Base-by-base conservation (phyloP, 1,140 invertebrate genomes). In the Aphidius gifuensis region DNA sequence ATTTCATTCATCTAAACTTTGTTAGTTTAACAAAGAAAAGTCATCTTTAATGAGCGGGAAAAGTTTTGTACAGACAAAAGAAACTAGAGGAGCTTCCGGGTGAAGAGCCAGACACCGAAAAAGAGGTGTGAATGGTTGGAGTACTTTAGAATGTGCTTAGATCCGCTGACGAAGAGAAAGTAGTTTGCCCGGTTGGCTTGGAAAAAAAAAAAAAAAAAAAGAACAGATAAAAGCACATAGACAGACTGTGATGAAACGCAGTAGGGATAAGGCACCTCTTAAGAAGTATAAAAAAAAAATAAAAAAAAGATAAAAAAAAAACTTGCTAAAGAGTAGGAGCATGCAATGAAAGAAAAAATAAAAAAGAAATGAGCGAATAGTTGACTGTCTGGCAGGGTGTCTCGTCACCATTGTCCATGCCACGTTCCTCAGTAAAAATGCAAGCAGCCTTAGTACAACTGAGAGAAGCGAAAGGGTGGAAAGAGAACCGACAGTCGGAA, bases 381-480 rank as follows among this genome's bases (percentile, higher is more conserved):
- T 56, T 44, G 53, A 53, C 47, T 48, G 62, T 64, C 62, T 64
- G 53, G 62, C 57, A 21, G 57, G 62, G 49, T 49, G 62, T 64
- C 62, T 64, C 55, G 62, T 59, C 62, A 21, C 39, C 48, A 64
- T 64, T 64, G 62, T 63, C 61, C 55, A 39, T n/a, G 50, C 50
- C 42, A 49, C 46, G 50, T 39, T 39, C 60, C 44, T 47, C 44
- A 40, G 51, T 59, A 60, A 64, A 64, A 64, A 64, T 64, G 57
- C 62, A 64, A 48, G 57, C 50, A 62, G 55, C 51, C 46, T 62
- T 46, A 65, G 65, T 69, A 68, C 61, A 60, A 66, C 62, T 68
- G 64, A 63, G 57, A 54, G 40, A 49, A 61, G 42, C 45, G 45
- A 6, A 62, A 58, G 53, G 46, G 43, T 32, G 5, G 38, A 48